Conservation (phyloP, 2,888 invertebrate species). For the Matsumyia berberina region DNA sequence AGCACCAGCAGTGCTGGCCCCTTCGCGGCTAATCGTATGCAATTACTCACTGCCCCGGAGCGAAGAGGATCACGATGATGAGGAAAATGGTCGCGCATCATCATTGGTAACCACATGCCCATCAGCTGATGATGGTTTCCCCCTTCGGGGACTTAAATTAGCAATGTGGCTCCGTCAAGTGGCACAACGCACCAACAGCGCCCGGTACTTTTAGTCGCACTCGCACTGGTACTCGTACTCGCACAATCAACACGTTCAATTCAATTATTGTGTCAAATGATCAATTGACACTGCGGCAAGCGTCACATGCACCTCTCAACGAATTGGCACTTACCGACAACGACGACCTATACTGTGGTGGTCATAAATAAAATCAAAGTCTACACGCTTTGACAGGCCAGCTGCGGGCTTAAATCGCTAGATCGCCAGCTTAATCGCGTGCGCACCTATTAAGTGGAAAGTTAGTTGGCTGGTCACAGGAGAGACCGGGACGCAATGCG, state of each 20-base stretch:
- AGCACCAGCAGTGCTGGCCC: conserved; percentile 1
- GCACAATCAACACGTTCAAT: conserved; percentile 48
- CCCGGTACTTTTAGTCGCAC: not conserved
- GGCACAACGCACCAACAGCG: conserved; percentile 29
- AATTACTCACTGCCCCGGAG: conserved; percentile 37
- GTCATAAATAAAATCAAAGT: conserved; percentile 62
- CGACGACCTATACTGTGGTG: conserved; percentile 43
- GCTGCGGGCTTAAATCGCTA: conserved; percentile 31
- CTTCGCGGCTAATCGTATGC: conserved; percentile 24
- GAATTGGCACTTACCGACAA: conserved; percentile 52
- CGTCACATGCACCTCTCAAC: conserved; percentile 54
- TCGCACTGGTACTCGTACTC: not conserved
- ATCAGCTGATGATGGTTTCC: conserved; percentile 14
- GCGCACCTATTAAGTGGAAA: conserved; percentile 60
- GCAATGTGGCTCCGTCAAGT: conserved; percentile 47
- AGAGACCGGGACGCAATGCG: conserved; percentile 43
- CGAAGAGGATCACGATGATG: conserved; percentile 24
- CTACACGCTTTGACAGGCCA: conserved; percentile 34
- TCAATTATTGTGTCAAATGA: conserved; percentile 72
- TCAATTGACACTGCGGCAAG: conserved; percentile 59
- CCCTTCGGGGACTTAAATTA: conserved; percentile 40
- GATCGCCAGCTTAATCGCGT: conserved; percentile 23
- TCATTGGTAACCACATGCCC: conserved; percentile 12
- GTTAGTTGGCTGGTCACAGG: conserved; percentile 29
- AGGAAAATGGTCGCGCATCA: conserved; percentile 41